Evolutionary conservation across 2,888 invertebrate species (phyloP), one percentile per base, ranked within the genome.

Genomic region (Drosophila neonasuta): DNA sequence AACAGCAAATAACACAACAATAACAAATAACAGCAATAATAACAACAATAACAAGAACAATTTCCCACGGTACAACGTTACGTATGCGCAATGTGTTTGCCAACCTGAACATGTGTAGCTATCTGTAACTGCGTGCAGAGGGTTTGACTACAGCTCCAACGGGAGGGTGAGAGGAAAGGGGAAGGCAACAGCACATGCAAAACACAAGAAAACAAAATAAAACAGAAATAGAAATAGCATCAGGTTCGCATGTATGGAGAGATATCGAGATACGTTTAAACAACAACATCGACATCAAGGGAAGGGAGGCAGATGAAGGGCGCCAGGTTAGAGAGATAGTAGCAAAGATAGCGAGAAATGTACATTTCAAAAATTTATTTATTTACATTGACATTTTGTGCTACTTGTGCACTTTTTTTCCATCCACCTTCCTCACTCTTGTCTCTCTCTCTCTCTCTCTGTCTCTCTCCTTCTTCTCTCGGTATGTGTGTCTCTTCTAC

Each of bases 301-400:
- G 17, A 13, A 10, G 32, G 32, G 11, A 5, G 32, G 15, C 11
- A 5, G 34, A 11, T 17, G 20, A 13, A 34, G 42, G 15, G 42
- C 11, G 15, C 17, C 46, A 39, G n/a, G 49, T 6, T 29, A 39
- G 15, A 67, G 61, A 74, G 61, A 74, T 76, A 46, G 73, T 56
- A 64, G 45, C 68, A 59, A 63, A 41, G 62, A 76, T 72, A 80
- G 74, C 74, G 48, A 63, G 61, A 63, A 69, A 77, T 68, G 80
- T 80, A 85, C 80, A 71, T 80, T 80, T 85, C 80, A 80, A 79
- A 74, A 80, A 80, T 85, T 77, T 80, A 80, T 80, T 80, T 80
- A 80, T 80, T 80, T 85, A 85, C 80, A 80, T 80, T 80, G 86
- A 82, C 86, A 85, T 80, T 80, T 80, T 80, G 80, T 80, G 80